Percentiles rank a stretch among this genome's conserved stretches.
These are phyloP conservation scores for Pachliopta kotzebuea DNA, from an alignment of 2,888 invertebrate genomes.

Conservation along the genomic window DNA sequence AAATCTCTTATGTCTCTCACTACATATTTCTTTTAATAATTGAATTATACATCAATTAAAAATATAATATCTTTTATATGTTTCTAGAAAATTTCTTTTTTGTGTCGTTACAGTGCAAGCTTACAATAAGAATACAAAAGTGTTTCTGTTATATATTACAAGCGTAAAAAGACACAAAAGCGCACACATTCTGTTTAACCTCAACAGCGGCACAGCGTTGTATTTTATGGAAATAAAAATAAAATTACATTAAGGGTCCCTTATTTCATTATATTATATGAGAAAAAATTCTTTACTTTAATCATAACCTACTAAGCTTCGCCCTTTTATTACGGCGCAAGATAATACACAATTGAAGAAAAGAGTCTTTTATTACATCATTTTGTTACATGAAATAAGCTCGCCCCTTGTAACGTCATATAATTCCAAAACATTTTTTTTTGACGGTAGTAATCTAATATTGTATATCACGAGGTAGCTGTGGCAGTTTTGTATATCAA, in stretches of 20 bases:
- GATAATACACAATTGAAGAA: constrained; percentile 27
- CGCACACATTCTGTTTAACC: constrained; percentile 3
- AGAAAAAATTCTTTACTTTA: constrained; percentile 21
- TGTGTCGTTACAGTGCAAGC: too few relatives aligned
- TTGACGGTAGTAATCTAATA: constrained; percentile 11
- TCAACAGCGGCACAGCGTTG: constrained; percentile 6
- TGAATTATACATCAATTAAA: too few relatives aligned
- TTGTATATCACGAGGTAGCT: not conserved
- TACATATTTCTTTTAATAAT: too few relatives aligned
- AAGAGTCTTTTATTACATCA: constrained; percentile 26
- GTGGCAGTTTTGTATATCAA: not conserved
- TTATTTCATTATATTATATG: constrained; percentile 23
- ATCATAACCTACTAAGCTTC: constrained; percentile 25
- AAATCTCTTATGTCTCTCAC: too few relatives aligned
- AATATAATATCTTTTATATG: too few relatives aligned
- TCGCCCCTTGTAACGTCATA: constrained; percentile 12
- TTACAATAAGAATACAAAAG: not conserved
- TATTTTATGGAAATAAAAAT: constrained; percentile 22
- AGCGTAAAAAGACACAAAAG: not conserved
- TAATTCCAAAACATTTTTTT: constrained; percentile 15
- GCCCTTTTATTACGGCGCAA: constrained; percentile 20
- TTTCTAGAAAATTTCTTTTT: too few relatives aligned
- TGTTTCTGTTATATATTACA: not conserved
- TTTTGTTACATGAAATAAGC: constrained; percentile 26
- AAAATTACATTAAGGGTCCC: constrained; percentile 16